A percentile compares a stretch with the other conserved stretches of the same genome.
phyloP scores from a whole-genome alignment of 2,888 invertebrate species.

The Matsumyia berberina region DNA sequence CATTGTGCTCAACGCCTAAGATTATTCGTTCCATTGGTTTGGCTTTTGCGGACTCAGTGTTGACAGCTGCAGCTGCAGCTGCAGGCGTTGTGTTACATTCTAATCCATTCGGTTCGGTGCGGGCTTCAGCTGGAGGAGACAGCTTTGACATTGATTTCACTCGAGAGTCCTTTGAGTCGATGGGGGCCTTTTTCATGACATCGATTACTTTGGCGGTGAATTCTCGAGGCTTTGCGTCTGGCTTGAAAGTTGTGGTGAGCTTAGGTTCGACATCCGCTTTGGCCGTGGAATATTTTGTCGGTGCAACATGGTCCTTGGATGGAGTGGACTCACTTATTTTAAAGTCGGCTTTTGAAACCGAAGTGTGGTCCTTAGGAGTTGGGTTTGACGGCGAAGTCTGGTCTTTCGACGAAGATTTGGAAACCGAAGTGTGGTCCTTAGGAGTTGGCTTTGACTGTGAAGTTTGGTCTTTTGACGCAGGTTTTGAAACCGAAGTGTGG shows the following conservation, averaged over 20 bases:
- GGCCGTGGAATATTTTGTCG: background rate
- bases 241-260: no score
- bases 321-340: background rate
- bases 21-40: slow-evolving; percentile 83
- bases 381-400: background rate
- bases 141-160: slow-evolving; percentile 44
- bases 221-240: slow-evolving; percentile 63
- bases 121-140: slow-evolving; percentile 48
- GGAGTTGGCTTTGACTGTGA: no score
- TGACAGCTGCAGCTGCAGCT: slow-evolving; percentile 54
- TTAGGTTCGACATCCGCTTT: no score
- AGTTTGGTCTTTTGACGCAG: no score
- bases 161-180: slow-evolving; percentile 51
- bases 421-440: no score
- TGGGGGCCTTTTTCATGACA: slow-evolving; percentile 67
- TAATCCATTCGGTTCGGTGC: slow-evolving; percentile 73
- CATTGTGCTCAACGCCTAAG: slow-evolving; percentile 81
- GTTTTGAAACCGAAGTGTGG: background rate
- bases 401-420: background rate
- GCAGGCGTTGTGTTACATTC: slow-evolving; percentile 50
- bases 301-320: background rate
- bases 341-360: no score
- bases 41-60: slow-evolving; percentile 57
- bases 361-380: background rate
- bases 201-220: slow-evolving; percentile 70